Evolutionary conservation across 2,113 vertebrate species (phyloP), one percentile per base, ranked within the genome.

Genomic region (Microtus oregoni): DNA sequence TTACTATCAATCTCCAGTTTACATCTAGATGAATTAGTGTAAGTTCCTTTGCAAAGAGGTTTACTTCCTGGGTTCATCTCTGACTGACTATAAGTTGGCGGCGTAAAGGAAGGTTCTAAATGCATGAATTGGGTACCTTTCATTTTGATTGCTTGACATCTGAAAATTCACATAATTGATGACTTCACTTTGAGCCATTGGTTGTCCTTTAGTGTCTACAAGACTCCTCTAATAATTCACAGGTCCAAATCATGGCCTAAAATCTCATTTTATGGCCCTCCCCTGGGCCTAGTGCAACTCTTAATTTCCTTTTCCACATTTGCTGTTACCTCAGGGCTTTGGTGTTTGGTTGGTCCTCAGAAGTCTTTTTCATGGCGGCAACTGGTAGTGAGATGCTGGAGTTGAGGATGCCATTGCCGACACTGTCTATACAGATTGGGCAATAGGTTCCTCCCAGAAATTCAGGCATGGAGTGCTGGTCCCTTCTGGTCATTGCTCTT

Each of bases 51-150:
- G 99, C 70, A 99, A 99, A 76, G 99, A 99, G 97, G 99, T 99
- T 96, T 99, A 99, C 79, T 24, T 10, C 32, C 50, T 81, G 50
- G 50, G 52, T 98, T 93, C 52, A 99, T 44, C 87, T 98, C 99
- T 99, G 92, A 96, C 97, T 87, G 91, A 99, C 99, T 3, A 58
- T 81, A 99, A 98, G 96, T 99, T 99, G 1, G 99, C n/a, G n/a
- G n/a, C 98, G 58, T 99, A 99, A 96, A 99, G 99, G 98, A 99
- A 99, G 75, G 99, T 99, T 97, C 98, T 99, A 90, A 99, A 99
- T 50, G 98, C 98, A 90, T 99, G 99, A 90, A 99, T 92, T 38
- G 98, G 98, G 65, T 97, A 98, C 2, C 97, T 97, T 98, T 98
- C 97, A 24, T 97, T 97, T 76, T 98, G 99, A 88, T 96, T 98